phyloP scores from a whole-genome alignment of 37 sponge, comb jelly and placozoan species.

The Halisarca cf. caerulea region DNA sequence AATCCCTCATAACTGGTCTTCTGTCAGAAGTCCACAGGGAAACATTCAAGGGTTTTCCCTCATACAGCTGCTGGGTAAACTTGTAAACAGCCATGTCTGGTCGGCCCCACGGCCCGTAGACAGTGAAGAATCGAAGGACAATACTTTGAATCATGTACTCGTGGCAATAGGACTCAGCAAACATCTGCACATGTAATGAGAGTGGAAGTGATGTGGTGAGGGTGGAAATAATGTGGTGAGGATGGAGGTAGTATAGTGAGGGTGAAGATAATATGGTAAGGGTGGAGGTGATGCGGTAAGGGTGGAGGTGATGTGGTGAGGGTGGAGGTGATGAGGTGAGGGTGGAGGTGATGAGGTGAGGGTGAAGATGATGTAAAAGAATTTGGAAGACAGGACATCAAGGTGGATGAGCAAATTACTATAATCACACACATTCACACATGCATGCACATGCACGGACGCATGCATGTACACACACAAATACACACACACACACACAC shows the following conservation, averaged over 20 bases:
- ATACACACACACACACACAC: too few species aligned
- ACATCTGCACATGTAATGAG: not conserved
- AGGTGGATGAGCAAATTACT: too few species aligned
- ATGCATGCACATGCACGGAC: too few species aligned
- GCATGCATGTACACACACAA: too few species aligned
- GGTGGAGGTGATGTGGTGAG: not conserved
- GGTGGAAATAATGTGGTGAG: too few species aligned
- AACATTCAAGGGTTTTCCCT: not conserved
- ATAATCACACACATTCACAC: too few species aligned
- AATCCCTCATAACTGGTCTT: constrained; percentile 55
- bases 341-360: not conserved
- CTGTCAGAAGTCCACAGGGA: constrained; percentile 5
- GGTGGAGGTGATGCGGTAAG: not conserved
- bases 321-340: not conserved
- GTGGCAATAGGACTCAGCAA: constrained; percentile 45
- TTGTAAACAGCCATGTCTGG: constrained; percentile 89
- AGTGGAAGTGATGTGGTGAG: too few species aligned
- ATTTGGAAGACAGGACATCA: not conserved
- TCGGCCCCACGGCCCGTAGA: constrained; percentile 87
- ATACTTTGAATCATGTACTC: constrained; percentile 33
- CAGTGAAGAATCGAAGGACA: constrained; percentile 74
- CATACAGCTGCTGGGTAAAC: constrained; percentile 25
- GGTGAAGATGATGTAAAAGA: not conserved
- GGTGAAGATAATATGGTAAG: too few species aligned
- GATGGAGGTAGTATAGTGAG: too few species aligned